Conservation (phyloP, 1,140 invertebrate species). For the Carposina sasakii region DNA sequence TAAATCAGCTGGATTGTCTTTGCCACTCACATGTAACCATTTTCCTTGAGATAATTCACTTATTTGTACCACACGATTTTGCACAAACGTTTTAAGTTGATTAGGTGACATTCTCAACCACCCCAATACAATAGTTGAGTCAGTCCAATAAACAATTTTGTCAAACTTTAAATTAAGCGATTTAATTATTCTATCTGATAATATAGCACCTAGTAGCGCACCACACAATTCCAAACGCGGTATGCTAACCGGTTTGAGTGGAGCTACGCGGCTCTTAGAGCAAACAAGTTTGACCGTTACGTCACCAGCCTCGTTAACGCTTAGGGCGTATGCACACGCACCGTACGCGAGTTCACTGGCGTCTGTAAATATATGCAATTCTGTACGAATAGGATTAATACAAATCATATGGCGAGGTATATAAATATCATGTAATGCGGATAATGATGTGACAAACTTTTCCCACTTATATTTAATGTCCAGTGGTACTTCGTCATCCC, state of each 20-base stretch:
- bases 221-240: no score
- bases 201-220: no score
- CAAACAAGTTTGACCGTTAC: conserved; percentile 12
- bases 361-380: conserved; percentile 15
- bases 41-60: no score
- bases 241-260: conserved; percentile 12
- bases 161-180: no score
- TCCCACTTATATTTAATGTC: conserved; percentile 7
- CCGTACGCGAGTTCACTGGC: conserved; percentile 12
- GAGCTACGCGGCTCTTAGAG: conserved; percentile 21
- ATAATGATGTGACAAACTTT: not conserved
- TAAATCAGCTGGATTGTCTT: no score
- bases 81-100: no score
- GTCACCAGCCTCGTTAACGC: not conserved
- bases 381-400: not conserved
- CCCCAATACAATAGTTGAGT: no score
- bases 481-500: conserved; percentile 38
- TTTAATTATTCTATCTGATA: no score
- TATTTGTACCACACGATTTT: no score
- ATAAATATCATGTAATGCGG: not conserved
- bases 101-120: no score
- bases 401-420: not conserved
- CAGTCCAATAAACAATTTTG: no score
- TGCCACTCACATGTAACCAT: no score
- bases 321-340: conserved; percentile 3